Evolutionary conservation across 2,888 invertebrate species (phyloP).

Genomic region (Bibio marci): DNA sequence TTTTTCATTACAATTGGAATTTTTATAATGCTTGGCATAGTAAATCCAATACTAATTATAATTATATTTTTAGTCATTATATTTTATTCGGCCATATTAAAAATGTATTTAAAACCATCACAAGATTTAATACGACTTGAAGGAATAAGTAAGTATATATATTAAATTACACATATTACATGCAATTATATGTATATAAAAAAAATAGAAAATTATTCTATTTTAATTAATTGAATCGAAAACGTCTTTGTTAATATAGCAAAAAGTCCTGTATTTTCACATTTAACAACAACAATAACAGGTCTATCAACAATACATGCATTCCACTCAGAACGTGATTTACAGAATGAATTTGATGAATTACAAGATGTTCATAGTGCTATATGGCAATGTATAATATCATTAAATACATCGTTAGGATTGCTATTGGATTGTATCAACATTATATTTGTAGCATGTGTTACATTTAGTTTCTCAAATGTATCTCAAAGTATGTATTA

Average conservation of each 20-base stretch:
- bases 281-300: constrained; percentile 59
- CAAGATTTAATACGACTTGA: constrained; percentile 57
- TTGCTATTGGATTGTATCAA: constrained; percentile 49
- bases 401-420: constrained; percentile 36
- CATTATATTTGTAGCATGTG: constrained; percentile 30
- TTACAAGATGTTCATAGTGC: constrained; percentile 46
- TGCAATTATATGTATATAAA: no score
- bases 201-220: no score
- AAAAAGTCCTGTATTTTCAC: constrained; percentile 65
- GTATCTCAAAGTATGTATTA: constrained; percentile 1
- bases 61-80: constrained; percentile 46
- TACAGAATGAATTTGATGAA: constrained; percentile 47
- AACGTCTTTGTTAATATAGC: constrained; percentile 1
- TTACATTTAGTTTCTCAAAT: constrained; percentile 9
- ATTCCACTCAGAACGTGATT: constrained; percentile 25
- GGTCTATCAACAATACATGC: constrained; percentile 71
- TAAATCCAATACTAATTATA: constrained; percentile 48
- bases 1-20: constrained; percentile 61
- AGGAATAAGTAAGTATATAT: constrained; percentile 40
- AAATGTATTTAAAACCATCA: constrained; percentile 53
- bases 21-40: constrained; percentile 48
- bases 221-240: no score
- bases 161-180: no score
- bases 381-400: constrained; percentile 30
- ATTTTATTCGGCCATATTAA: constrained; percentile 43